Evolutionary conservation across 2,113 vertebrate genomes (phyloP).

Genomic region (Cyanoderma ruficeps): DNA sequence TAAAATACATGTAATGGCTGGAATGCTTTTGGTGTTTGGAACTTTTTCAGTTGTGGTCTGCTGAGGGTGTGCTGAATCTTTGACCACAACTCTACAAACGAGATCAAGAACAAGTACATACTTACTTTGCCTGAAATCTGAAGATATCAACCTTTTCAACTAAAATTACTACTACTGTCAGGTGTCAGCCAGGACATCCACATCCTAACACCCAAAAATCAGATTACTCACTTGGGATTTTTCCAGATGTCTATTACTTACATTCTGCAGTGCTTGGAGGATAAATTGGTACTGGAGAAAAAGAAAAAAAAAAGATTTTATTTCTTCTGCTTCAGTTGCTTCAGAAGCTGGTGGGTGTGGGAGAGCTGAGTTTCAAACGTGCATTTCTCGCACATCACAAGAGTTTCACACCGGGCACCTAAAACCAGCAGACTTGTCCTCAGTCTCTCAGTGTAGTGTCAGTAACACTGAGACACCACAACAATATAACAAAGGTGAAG

Average conservation of each 20-base stretch:
- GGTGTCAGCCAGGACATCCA: neutral
- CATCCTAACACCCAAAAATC: neutral
- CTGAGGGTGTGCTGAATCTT: neutral
- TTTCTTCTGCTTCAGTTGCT: neutral
- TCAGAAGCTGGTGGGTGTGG: neutral
- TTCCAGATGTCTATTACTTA: neutral
- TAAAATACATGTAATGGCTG: fast-evolving
- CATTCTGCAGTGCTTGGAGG: neutral
- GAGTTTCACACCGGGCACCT: neutral
- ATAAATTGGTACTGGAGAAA: neutral
- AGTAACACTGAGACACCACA: neutral
- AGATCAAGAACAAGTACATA: neutral
- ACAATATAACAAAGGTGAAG: neutral
- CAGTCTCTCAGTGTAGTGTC: neutral
- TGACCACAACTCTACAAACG: neutral
- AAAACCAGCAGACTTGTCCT: neutral
- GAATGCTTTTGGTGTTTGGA: neutral
- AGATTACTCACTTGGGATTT: neutral
- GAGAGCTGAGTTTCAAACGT: neutral
- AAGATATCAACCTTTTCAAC: neutral
- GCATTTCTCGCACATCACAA: neutral
- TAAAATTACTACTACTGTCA: neutral
- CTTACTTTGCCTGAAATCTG: neutral
- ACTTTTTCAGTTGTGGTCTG: neutral
- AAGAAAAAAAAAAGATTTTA: neutral